A percentile compares a stretch with the other conserved stretches of the same genome.
Conservation (phyloP, 1,140 invertebrate genomes). For the Marisa cornuarietis region DNA sequence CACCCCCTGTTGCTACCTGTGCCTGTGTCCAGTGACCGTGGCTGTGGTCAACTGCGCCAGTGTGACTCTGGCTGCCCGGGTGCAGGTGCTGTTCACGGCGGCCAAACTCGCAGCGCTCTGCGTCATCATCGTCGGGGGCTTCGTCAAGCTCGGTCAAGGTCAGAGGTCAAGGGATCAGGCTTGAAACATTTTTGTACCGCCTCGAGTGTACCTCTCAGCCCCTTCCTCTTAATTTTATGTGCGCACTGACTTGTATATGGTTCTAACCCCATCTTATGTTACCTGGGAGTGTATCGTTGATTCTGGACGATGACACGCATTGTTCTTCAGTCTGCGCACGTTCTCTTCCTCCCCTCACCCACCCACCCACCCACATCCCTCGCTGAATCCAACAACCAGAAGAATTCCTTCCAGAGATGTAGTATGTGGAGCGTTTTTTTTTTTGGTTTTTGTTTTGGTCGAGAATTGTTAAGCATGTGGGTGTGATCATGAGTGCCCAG, state of each 20-base stretch:
- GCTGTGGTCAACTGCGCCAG: neutral
- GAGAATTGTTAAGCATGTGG: too few species aligned
- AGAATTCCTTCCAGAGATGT: too few species aligned
- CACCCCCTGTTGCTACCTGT: neutral
- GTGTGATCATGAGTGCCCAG: too few species aligned
- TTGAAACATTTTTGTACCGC: neutral
- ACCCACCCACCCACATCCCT: neutral
- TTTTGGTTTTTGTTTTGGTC: too few species aligned
- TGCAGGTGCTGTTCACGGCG: constrained; percentile 88
- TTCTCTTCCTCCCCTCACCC: neutral
- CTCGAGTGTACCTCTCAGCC: neutral
- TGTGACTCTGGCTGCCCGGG: constrained; percentile 76
- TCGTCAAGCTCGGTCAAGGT: constrained; percentile 78
- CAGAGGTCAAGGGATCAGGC: constrained; percentile 12
- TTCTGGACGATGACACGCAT: neutral
- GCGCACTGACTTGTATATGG: neutral
- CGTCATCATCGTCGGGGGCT: constrained; percentile 83
- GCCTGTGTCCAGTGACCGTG: neutral
- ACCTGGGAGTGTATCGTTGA: neutral
- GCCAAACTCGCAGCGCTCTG: constrained; percentile 85
- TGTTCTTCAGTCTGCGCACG: neutral
- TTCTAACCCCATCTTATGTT: neutral
- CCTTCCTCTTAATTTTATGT: too few species aligned
- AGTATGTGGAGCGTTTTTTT: too few species aligned
- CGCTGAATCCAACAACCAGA: too few species aligned